Evolutionary conservation across 1,140 invertebrate species (phyloP).

Genomic region (Nomia melanderi): DNA sequence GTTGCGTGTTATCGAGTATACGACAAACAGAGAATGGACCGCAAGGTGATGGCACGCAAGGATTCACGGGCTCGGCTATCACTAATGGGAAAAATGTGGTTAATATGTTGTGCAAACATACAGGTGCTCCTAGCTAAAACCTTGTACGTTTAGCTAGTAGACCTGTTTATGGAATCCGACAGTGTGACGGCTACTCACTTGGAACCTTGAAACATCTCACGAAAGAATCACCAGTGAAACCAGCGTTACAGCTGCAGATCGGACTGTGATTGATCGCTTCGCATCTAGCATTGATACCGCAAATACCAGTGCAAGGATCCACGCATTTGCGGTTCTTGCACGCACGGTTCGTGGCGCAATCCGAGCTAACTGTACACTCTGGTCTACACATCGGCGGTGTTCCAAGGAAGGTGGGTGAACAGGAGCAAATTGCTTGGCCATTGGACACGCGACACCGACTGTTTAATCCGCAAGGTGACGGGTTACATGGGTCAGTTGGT

Average conservation of each 20-base stretch:
- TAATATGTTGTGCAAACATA: not conserved
- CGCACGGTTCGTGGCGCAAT: conserved; percentile 87
- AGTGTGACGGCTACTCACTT: conserved; percentile 63
- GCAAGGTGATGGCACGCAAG: conserved; percentile 85
- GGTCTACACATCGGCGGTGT: conserved; percentile 88
- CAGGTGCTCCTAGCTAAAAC: no score
- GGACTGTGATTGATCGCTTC: conserved; percentile 84
- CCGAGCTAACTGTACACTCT: conserved; percentile 89
- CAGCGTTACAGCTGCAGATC: conserved; percentile 84
- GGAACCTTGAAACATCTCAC: conserved; percentile 84
- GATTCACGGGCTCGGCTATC: conserved; percentile 74
- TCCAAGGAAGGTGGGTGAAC: conserved; percentile 87
- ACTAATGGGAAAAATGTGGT: not conserved
- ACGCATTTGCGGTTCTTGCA: conserved; percentile 90
- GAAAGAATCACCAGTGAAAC: conserved; percentile 87
- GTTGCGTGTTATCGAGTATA: conserved; percentile 65
- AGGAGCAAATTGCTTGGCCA: conserved; percentile 87
- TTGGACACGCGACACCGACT: conserved; percentile 82
- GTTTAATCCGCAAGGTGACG: conserved; percentile 83
- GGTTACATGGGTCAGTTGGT: conserved; percentile 78
- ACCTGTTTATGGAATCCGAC: no score
- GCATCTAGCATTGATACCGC: conserved; percentile 89
- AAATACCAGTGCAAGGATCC: conserved; percentile 90
- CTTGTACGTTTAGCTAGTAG: no score
- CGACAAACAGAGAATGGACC: conserved; percentile 86